A percentile compares a stretch with the other conserved stretches of the same genome.
Evolutionary conservation across 64 coral and sea anemone species (phyloP).

Genomic region (Dendronephthya gigantea): DNA sequence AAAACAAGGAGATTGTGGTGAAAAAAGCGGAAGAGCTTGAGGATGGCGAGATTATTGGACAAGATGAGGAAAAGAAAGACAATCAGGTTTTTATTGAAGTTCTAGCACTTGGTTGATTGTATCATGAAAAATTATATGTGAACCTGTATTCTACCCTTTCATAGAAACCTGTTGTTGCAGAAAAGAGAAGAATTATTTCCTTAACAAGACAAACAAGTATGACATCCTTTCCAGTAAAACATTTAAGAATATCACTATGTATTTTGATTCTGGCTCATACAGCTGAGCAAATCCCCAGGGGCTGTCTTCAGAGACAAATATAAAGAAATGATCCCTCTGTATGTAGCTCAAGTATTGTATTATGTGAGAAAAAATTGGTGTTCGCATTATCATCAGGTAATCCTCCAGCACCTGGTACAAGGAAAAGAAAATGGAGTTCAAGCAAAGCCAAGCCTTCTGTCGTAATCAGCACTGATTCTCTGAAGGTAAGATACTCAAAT

Average conservation of each 20-base stretch:
- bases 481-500: constrained; percentile 56
- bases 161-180: neutral
- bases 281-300: no score
- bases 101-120: neutral
- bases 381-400: no score
- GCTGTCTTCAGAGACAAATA: no score
- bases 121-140: neutral
- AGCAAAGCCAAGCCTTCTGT: constrained; percentile 62
- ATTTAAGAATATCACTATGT: no score
- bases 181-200: neutral
- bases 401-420: constrained; percentile 18
- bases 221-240: no score
- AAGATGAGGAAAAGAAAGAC: neutral
- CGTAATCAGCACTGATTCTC: constrained; percentile 85
- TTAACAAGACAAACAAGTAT: neutral
- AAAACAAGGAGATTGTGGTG: neutral
- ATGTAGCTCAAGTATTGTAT: no score
- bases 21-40: constrained; percentile 8
- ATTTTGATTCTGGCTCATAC: no score
- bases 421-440: constrained; percentile 94
- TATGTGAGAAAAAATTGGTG: no score
- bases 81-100: neutral
- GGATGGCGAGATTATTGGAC: constrained; percentile 1
- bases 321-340: no score
- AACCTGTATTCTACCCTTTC: neutral